phyloP scores from a whole-genome alignment of 2,888 invertebrate genomes.

The Ernsta delagoae region DNA sequence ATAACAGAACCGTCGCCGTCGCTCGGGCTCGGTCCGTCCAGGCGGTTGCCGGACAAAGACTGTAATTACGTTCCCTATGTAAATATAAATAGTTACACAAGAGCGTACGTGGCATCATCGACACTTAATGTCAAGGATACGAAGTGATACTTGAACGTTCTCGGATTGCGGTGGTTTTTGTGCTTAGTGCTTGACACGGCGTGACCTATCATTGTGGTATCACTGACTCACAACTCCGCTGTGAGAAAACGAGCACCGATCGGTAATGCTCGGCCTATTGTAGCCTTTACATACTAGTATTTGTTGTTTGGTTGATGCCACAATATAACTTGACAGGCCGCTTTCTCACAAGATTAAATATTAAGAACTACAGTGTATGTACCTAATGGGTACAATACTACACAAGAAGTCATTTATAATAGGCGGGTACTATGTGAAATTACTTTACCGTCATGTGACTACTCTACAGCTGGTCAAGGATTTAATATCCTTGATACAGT shows the following conservation, averaged over 20 bases:
- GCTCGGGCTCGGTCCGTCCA: too few relatives aligned
- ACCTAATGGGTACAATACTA: too few relatives aligned
- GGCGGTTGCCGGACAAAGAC: conserved; percentile 40
- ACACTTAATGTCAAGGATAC: conserved; percentile 49
- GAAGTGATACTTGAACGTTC: conserved; percentile 39
- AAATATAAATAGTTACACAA: conserved; percentile 43
- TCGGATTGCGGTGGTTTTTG: conserved; percentile 36
- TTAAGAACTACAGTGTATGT: too few relatives aligned
- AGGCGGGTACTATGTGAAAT: too few relatives aligned
- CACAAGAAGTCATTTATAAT: too few relatives aligned
- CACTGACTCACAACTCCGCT: conserved; percentile 33
- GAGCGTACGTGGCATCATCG: conserved; percentile 39
- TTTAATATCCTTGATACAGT: too few relatives aligned
- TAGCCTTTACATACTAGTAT: background rate
- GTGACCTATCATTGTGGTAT: conserved; percentile 45
- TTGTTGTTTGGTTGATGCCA: conserved; percentile 12
- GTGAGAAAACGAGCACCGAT: conserved; percentile 35
- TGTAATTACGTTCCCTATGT: conserved; percentile 43
- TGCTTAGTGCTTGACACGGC: conserved; percentile 44
- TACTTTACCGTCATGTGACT: background rate
- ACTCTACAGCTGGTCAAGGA: background rate
- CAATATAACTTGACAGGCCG: conserved; percentile 10
- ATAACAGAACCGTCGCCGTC: too few relatives aligned
- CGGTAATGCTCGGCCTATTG: conserved; percentile 17
- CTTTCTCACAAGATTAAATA: conserved; percentile 8